A percentile compares a stretch with the other conserved stretches of the same genome.
phyloP scores from a whole-genome alignment of 1,140 invertebrate genomes.

The Steinernema feltiae region DNA sequence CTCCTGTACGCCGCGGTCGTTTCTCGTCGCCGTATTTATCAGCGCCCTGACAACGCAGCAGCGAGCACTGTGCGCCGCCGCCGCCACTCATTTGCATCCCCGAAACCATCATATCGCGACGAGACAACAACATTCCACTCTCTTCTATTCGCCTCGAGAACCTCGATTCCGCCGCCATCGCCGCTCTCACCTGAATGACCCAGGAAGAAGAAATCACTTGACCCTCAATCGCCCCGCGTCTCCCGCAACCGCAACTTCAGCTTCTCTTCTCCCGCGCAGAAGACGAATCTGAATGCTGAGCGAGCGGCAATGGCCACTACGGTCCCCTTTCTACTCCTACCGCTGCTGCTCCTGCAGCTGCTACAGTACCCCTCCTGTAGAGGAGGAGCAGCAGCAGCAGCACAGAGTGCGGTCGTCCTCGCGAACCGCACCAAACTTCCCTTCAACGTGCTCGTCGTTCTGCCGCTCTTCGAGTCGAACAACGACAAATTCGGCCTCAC shows the following conservation, averaged over 20 bases:
- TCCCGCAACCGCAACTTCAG: neutral
- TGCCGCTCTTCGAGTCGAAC: slow-evolving; percentile 45
- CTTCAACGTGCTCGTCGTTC: slow-evolving; percentile 48
- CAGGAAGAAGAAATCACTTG: neutral
- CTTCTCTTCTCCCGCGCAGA: neutral
- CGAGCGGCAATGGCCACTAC: neutral
- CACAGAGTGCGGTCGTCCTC: neutral
- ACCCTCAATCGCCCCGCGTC: too few species aligned
- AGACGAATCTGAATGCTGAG: neutral
- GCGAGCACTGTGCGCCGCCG: neutral
- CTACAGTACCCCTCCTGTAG: slow-evolving; percentile 14
- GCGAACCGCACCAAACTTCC: slow-evolving; percentile 35
- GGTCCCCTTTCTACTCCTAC: slow-evolving; percentile 9
- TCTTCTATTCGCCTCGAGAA: too few species aligned
- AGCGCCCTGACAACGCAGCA: neutral
- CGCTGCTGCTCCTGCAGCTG: neutral
- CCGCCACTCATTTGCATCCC: neutral
- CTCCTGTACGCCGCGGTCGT: neutral
- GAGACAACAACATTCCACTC: too few species aligned
- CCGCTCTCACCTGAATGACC: too few species aligned
- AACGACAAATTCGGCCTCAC: slow-evolving; percentile 56
- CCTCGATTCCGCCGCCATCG: too few species aligned
- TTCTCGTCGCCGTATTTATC: neutral
- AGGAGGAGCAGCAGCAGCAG: neutral
- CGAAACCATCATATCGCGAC: too few species aligned